phyloP scores from a whole-genome alignment of 2,113 vertebrate genomes.

The Cinclus mexicanus region DNA sequence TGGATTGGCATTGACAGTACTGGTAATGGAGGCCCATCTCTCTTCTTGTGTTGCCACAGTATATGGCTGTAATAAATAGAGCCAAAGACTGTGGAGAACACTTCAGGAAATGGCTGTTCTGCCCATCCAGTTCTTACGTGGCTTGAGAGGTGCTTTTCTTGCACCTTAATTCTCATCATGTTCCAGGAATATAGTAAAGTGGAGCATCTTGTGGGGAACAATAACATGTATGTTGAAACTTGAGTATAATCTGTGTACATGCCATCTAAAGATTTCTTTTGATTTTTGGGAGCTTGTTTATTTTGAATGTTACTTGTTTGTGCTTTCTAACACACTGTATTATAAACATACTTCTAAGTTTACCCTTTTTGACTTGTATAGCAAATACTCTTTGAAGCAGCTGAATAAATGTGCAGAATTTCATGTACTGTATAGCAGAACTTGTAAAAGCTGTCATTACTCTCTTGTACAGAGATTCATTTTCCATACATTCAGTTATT shows the following conservation, averaged over 20 bases:
- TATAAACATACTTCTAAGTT: slow-evolving; percentile 57
- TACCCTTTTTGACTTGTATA: slow-evolving; percentile 34
- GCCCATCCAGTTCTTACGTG: not conserved
- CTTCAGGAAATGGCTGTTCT: not conserved
- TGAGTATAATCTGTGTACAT: slow-evolving; percentile 53
- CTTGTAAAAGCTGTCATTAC: slow-evolving; percentile 34
- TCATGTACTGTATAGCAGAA: slow-evolving; percentile 37
- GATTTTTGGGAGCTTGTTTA: slow-evolving; percentile 47
- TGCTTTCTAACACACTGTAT: slow-evolving; percentile 70
- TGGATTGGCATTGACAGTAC: slow-evolving; percentile 13
- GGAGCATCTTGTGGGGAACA: slow-evolving; percentile 51
- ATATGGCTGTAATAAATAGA: not conserved
- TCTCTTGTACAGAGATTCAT: slow-evolving; percentile 33
- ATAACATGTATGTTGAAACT: slow-evolving; percentile 54
- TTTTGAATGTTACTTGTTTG: slow-evolving; percentile 64
- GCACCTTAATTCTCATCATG: not conserved
- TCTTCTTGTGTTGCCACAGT: slow-evolving; percentile 7
- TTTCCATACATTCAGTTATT: slow-evolving; percentile 37
- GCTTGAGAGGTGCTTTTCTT: slow-evolving; percentile 4
- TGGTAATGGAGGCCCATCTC: not conserved
- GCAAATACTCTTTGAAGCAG: slow-evolving; percentile 25
- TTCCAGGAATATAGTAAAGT: slow-evolving; percentile 26
- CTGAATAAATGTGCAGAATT: not conserved
- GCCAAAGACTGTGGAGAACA: slow-evolving; percentile 17
- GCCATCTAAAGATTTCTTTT: slow-evolving; percentile 44